phyloP scores from a whole-genome alignment of 1,140 invertebrate species.

The Listronotus bonariensis region DNA sequence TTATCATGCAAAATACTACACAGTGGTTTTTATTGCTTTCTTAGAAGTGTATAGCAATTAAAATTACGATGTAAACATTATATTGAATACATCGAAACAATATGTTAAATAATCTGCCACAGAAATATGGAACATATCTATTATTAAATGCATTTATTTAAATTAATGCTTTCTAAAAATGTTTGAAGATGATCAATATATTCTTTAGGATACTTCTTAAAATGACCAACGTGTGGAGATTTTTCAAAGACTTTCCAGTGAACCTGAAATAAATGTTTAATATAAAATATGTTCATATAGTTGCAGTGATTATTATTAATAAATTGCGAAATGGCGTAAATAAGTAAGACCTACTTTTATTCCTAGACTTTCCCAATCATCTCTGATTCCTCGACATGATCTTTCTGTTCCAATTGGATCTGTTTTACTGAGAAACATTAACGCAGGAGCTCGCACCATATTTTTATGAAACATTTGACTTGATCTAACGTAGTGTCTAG shows the following conservation, averaged over 20 bases:
- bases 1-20: too few species aligned
- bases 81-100: too few species aligned
- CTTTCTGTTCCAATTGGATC: conserved; percentile 77
- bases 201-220: conserved; percentile 77
- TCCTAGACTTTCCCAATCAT: conserved; percentile 69
- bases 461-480: conserved; percentile 82
- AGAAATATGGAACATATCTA: too few species aligned
- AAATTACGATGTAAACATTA: too few species aligned
- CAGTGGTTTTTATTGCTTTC: too few species aligned
- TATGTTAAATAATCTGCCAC: too few species aligned
- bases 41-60: too few species aligned
- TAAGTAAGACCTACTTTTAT: conserved; percentile 61
- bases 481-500: conserved; percentile 78
- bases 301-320: not conserved
- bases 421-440: conserved; percentile 78
- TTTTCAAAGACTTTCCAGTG: conserved; percentile 80
- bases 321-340: not conserved
- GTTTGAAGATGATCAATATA: conserved; percentile 61
- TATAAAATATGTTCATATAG: not conserved
- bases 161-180: conserved; percentile 37
- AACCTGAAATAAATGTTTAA: conserved; percentile 54
- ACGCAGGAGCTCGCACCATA: conserved; percentile 71
- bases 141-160: conserved; percentile 10
- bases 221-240: conserved; percentile 85
- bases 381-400: conserved; percentile 68